Base-by-base conservation (phyloP, 1,140 invertebrate species). In the Aphelenchoides avenae region DNA sequence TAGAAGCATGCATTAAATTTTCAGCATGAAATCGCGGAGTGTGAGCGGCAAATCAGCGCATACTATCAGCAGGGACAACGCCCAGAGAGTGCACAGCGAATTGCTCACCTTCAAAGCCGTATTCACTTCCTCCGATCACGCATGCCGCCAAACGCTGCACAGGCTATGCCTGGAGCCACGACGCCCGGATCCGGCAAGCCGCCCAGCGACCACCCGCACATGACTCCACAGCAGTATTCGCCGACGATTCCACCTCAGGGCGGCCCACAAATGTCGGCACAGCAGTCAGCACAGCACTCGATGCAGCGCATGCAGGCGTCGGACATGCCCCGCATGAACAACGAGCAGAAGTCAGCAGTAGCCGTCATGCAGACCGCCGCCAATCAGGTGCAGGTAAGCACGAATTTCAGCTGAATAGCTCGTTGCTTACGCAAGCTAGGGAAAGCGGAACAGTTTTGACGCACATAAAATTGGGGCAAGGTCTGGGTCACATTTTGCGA, bases 371-470 rank as follows among this genome's bases (percentile, higher is more conserved):
- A 65, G 48, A 65, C 62, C 24, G 34, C 51, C 7, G 44, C 62
- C n/a, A 65, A 53, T 34, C 66, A 65, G 37, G 62, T 65, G 24
- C 62, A 65, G 57, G 59, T 61, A 7, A 34, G 64, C 11, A 11
- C 29, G 11, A 37, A 13, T 11, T 30, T 61, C 5, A 63, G 27
- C 43, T 27, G 15, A 60, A 36, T 24, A 3, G 3, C 11, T 3
- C 26, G 27, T 53, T 52, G 13, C n/a, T n/a, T n/a, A n/a, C n/a
- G n/a, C n/a, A n/a, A n/a, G n/a, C n/a, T n/a, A n/a, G n/a, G 20
- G n/a, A 52, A 53, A 18, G 43, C 3, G 2, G 13, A 56, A 18
- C 3, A n/a, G 15, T n/a, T 47, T 50, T 50, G 13, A 47, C 20
- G 13, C 3, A 1, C 34, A 26, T 22, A 1, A n/a, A 37, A 46